Percentiles rank a stretch among this genome's conserved stretches.
These are phyloP conservation scores for Trimorus sp. DNA, from an alignment of 2,888 invertebrate genomes.

Conservation along the genomic window DNA sequence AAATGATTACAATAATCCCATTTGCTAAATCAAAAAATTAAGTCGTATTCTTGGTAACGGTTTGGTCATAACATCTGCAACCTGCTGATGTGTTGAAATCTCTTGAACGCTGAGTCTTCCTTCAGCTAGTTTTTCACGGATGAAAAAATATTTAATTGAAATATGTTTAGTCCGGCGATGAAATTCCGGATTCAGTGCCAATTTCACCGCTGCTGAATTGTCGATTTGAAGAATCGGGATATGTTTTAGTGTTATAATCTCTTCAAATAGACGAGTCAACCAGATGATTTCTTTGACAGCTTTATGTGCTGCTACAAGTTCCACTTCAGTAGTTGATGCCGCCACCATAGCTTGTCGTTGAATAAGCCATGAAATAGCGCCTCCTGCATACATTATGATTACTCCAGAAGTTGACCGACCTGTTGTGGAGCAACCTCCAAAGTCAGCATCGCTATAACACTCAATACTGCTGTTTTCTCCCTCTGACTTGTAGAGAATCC, in stretches of 20 bases:
- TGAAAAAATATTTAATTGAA: conserved; percentile 71
- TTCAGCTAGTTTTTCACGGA: conserved; percentile 68
- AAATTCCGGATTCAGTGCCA: conserved; percentile 74
- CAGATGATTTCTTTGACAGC: conserved; percentile 73
- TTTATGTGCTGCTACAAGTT: conserved; percentile 73
- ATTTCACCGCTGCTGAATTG: conserved; percentile 71
- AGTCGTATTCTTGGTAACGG: conserved; percentile 55
- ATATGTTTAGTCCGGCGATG: conserved; percentile 73
- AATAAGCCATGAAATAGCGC: conserved; percentile 59
- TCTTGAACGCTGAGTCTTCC: conserved; percentile 66
- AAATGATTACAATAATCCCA: conserved; percentile 47
- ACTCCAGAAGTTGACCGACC: too few species aligned
- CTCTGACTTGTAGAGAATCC: too few species aligned
- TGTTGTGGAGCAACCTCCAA: too few species aligned
- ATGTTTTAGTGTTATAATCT: conserved; percentile 63
- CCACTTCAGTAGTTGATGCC: conserved; percentile 71
- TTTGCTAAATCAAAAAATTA: conserved; percentile 51
- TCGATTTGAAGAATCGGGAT: conserved; percentile 70
- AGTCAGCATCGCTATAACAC: too few species aligned
- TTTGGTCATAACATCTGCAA: conserved; percentile 72
- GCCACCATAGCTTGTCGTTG: conserved; percentile 64
- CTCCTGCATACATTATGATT: too few species aligned
- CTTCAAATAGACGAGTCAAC: conserved; percentile 71
- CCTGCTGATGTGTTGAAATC: conserved; percentile 68
- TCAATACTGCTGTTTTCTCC: too few species aligned